A percentile compares a stretch with the other conserved stretches of the same genome.
These are phyloP conservation scores for Myathropa florea DNA, from an alignment of 2,888 invertebrate species.

Conservation along the genomic window DNA sequence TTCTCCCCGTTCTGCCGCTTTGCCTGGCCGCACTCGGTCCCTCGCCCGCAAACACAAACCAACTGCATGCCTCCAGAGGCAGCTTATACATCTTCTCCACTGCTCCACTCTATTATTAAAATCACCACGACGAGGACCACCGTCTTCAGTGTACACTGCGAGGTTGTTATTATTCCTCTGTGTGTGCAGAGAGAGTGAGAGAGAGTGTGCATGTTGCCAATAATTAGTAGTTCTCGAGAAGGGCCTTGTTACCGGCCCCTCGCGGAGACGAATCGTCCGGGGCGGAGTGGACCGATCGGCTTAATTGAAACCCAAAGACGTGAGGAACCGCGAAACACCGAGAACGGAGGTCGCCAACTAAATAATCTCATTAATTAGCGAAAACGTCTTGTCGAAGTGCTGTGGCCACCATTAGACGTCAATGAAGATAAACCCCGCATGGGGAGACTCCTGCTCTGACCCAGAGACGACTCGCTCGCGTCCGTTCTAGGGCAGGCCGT, in stretches of 20 bases:
- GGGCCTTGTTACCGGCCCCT: conserved; percentile 43
- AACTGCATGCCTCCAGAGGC: conserved; percentile 6
- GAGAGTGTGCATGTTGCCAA: conserved; percentile 71
- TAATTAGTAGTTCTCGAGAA: conserved; percentile 74
- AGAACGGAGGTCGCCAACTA: background rate
- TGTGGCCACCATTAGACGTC: conserved; percentile 43
- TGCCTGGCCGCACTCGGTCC: background rate
- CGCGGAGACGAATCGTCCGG: background rate
- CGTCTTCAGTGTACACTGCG: background rate
- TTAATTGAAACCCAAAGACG: conserved; percentile 51
- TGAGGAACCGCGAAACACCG: background rate
- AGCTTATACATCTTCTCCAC: conserved; percentile 15
- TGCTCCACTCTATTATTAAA: conserved; percentile 59
- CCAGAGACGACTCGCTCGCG: background rate
- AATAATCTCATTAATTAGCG: conserved; percentile 46
- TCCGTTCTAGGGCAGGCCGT: conserved; percentile 33
- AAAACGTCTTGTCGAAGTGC: conserved; percentile 37
- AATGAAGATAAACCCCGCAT: conserved; percentile 39
- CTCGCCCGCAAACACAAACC: background rate
- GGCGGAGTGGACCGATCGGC: background rate
- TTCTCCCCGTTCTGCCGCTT: background rate
- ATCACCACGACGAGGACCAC: conserved; percentile 53
- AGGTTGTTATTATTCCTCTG: conserved; percentile 52
- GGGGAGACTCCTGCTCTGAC: conserved; percentile 2
- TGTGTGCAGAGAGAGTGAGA: background rate